Conservation (phyloP, 1,140 invertebrate species). For the Drusus annulatus region DNA sequence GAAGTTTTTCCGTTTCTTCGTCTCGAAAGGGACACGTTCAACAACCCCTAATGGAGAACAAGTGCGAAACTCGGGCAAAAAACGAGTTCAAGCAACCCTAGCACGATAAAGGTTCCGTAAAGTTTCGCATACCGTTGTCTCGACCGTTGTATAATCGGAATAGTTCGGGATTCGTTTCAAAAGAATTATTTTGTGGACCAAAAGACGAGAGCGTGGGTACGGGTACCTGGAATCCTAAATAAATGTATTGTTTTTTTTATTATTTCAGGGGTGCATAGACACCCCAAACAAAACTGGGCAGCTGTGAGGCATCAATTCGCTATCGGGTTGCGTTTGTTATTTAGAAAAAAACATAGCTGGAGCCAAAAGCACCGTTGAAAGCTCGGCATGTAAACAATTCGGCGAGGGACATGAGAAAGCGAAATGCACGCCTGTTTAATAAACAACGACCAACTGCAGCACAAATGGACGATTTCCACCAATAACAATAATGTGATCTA, state of each 20-base stretch:
- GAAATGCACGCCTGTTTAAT: slow-evolving; percentile 33
- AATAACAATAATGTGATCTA: slow-evolving; percentile 14
- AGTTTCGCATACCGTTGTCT: slow-evolving; percentile 31
- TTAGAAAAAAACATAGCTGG: slow-evolving; percentile 23
- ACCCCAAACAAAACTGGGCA: slow-evolving; percentile 27
- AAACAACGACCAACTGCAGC: slow-evolving; percentile 7
- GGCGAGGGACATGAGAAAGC: slow-evolving; percentile 22
- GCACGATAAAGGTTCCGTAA: slow-evolving; percentile 32
- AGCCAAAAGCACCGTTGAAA: slow-evolving; percentile 35
- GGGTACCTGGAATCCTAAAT: slow-evolving; percentile 35
- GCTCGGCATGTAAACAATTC: slow-evolving; percentile 23
- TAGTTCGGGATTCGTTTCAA: slow-evolving; percentile 38
- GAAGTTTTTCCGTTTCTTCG: slow-evolving; percentile 41
- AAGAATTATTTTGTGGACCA: slow-evolving; percentile 35
- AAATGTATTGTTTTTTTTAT: slow-evolving; percentile 10
- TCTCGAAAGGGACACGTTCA: slow-evolving; percentile 49
- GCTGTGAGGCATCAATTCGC: slow-evolving; percentile 24
- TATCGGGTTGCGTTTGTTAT: slow-evolving; percentile 31
- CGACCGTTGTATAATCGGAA: slow-evolving; percentile 35
- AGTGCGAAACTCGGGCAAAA: slow-evolving; percentile 55
- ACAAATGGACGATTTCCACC: slow-evolving; percentile 16
- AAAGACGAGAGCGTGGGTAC: slow-evolving; percentile 14
- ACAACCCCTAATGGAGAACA: slow-evolving; percentile 54
- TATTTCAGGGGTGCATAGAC: slow-evolving; percentile 2
- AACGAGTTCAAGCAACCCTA: slow-evolving; percentile 55